phyloP scores from a whole-genome alignment of 2,797 vertebrate species.

The Microctenopoma lineatum region DNA sequence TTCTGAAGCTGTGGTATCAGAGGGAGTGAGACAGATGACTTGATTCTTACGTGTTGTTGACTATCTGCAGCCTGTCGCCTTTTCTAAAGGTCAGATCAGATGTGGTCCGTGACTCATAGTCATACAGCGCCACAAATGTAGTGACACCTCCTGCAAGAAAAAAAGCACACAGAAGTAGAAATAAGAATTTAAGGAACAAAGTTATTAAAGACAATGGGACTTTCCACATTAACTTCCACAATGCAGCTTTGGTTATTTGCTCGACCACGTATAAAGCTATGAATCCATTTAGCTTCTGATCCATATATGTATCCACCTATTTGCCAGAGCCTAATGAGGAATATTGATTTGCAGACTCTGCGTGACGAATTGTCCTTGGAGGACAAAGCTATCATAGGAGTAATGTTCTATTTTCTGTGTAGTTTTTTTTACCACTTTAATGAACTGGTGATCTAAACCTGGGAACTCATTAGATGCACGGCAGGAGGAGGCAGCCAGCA shows the following conservation, averaged over 20 bases:
- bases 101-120: conserved; percentile 95
- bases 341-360: conserved; percentile 44
- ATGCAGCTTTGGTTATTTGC: conserved; percentile 1
- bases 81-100: conserved; percentile 97
- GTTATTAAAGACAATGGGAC: conserved; percentile 10
- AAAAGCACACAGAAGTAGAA: conserved; percentile 19
- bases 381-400: conserved; percentile 47
- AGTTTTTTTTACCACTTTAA: conserved; percentile 41
- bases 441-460: conserved; percentile 48
- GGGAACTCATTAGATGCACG: conserved; percentile 51
- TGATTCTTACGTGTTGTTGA: conserved; percentile 97
- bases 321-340: conserved; percentile 44
- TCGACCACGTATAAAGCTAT: neutral
- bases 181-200: conserved; percentile 31
- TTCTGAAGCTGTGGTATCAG: conserved; percentile 8
- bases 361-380: conserved; percentile 32
- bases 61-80: conserved; percentile 94
- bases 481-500: conserved; percentile 28
- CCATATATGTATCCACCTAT: conserved; percentile 29
- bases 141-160: conserved; percentile 91
- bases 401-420: conserved; percentile 28
- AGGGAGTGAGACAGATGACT: conserved; percentile 6
- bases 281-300: conserved; percentile 24
- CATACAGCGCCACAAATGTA: conserved; percentile 96
- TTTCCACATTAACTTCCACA: conserved; percentile 31